Conservation (phyloP, 2,888 invertebrate genomes). For the Hofmannophila pseudospretella region DNA sequence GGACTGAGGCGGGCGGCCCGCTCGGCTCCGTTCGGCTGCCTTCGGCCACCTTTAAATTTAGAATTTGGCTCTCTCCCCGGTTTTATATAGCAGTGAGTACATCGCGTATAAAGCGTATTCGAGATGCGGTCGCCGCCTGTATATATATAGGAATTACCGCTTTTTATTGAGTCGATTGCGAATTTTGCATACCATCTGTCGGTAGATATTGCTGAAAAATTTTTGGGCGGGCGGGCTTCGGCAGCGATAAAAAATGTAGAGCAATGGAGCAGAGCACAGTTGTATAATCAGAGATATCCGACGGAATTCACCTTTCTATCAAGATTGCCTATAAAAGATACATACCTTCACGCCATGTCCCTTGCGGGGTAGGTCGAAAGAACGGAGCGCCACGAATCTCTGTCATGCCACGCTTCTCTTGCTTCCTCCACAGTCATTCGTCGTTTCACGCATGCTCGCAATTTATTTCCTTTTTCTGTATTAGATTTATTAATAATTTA, state of each 20-base stretch:
- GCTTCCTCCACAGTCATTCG: too few relatives aligned
- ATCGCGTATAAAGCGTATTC: constrained; percentile 74
- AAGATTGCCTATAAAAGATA: too few relatives aligned
- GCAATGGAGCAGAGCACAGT: too few relatives aligned
- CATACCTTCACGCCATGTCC: too few relatives aligned
- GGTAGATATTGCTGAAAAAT: constrained; percentile 37
- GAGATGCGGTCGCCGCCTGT: constrained; percentile 67
- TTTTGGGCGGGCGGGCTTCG: constrained; percentile 44
- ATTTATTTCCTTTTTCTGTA: too few relatives aligned
- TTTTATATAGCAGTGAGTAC: constrained; percentile 78
- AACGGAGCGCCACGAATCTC: too few relatives aligned
- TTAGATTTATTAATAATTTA: too few relatives aligned
- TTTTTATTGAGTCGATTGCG: constrained; percentile 72
- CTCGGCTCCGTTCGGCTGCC: constrained; percentile 62
- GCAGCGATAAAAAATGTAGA: constrained; percentile 16
- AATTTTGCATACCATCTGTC: constrained; percentile 61
- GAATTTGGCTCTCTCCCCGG: constrained; percentile 81
- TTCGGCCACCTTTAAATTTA: constrained; percentile 77
- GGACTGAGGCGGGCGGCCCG: constrained; percentile 74
- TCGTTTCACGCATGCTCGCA: too few relatives aligned
- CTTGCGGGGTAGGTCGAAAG: too few relatives aligned
- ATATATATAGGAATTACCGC: constrained; percentile 74
- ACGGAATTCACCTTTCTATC: too few relatives aligned
- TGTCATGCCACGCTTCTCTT: too few relatives aligned
- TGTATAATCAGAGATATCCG: too few relatives aligned